These are phyloP conservation scores for Tenthredo amoena DNA, from an alignment of 2,888 invertebrate species.

Conservation along the genomic window DNA sequence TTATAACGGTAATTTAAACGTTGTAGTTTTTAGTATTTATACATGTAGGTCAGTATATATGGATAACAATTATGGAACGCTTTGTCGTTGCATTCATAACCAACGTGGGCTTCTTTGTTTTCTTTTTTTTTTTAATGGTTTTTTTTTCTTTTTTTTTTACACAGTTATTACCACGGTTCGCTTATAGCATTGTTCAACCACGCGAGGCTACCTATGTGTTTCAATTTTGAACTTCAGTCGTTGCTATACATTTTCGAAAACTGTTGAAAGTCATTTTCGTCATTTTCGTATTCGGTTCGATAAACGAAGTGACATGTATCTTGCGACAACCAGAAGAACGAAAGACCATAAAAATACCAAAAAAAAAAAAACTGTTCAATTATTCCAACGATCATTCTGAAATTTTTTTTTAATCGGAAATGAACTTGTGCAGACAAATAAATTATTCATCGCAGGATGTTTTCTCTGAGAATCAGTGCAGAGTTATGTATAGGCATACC, in stretches of 20 bases:
- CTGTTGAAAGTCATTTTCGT: too few relatives aligned
- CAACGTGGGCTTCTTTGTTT: not conserved
- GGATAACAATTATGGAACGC: constrained; percentile 1
- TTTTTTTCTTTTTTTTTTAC: not conserved
- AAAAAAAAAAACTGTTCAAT: too few relatives aligned
- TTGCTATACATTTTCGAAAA: not conserved
- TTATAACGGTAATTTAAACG: constrained; percentile 33
- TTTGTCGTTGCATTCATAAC: constrained; percentile 8
- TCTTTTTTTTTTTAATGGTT: not conserved
- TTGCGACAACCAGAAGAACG: too few relatives aligned
- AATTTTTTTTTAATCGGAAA: too few relatives aligned
- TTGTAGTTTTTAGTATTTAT: not conserved
- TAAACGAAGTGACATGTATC: not conserved
- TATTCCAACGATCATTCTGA: too few relatives aligned
- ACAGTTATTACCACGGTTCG: not conserved
- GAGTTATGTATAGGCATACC: not conserved
- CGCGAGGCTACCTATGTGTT: not conserved
- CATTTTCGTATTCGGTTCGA: not conserved
- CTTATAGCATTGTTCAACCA: not conserved
- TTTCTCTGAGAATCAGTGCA: too few relatives aligned
- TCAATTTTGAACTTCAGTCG: not conserved
- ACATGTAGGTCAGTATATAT: not conserved
- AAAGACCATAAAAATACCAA: too few relatives aligned
- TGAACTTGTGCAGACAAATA: too few relatives aligned
- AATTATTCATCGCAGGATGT: too few relatives aligned